Conservation (phyloP, 2,113 vertebrate species). For the Heteronetta atricapilla region DNA sequence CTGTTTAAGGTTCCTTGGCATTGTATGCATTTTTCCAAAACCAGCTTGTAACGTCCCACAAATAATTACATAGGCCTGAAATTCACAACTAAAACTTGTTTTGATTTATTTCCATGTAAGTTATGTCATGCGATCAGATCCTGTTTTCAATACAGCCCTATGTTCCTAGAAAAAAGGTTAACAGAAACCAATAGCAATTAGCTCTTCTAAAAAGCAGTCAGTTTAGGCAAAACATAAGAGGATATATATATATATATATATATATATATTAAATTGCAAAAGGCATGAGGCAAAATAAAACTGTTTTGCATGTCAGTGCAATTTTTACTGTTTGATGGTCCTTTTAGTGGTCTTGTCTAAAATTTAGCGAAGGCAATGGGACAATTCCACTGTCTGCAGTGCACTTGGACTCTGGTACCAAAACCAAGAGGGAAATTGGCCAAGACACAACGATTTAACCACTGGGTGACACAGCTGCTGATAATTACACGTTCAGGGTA, state of each 20-base stretch:
- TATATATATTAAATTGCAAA: background rate
- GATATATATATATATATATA: background rate
- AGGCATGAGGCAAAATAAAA: background rate
- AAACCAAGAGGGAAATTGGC: background rate
- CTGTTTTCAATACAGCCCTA: background rate
- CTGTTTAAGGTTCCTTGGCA: background rate
- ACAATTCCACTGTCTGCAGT: background rate
- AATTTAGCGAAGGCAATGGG: background rate
- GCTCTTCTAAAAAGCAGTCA: background rate
- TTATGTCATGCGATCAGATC: background rate
- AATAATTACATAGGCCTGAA: background rate
- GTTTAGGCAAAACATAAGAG: background rate
- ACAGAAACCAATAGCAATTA: background rate
- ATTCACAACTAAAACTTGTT: background rate
- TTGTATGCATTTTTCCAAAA: fast-evolving
- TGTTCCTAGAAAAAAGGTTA: background rate
- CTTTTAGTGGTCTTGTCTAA: background rate
- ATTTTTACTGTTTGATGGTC: background rate
- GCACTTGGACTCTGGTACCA: background rate
- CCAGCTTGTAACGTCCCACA: background rate
- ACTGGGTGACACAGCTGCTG: background rate
- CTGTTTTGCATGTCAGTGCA: background rate
- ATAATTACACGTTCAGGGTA: background rate
- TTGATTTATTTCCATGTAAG: background rate
- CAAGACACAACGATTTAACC: background rate